Base-by-base conservation (phyloP, 2,797 vertebrate genomes). In the Enteromius viviparus region DNA sequence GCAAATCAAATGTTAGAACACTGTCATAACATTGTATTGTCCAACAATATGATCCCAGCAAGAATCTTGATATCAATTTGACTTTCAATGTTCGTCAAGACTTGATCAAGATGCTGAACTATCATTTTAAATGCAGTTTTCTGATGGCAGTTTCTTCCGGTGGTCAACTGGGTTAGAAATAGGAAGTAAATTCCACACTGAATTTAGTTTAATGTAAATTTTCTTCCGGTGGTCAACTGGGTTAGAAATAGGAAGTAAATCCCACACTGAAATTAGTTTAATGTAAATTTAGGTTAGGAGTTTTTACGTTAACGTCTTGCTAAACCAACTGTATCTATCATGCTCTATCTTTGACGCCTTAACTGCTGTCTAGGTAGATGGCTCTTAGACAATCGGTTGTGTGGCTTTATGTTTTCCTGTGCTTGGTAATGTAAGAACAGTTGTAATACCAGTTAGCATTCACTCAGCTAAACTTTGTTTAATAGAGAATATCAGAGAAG, bases 401-500 rank as follows among this genome's bases (percentile, higher is more conserved):
- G 34, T 37, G 34, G 34, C 6, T 32, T 49, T 78, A 19, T 42
- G 12, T 58, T 58, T n/a, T 76, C 34, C 21, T 76, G 34, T 40
- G 34, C 10, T 60, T 60, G 40, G 12, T 42, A 62, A 45, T 2
- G 23, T 58, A 47, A 45, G 7, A 71, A 45, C 26, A 23, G n/a
- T 8, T 47, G n/a, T 47, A 64, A 64, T 17, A 19, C 3, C 17
- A 65, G 26, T 64, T 3, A 34, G 29, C 17, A 34, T 32, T 65
- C 17, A 34, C 14, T 32, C 6, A 40, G 17, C 29, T 17, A 37
- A 78, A 9, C 19, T n/a, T 51, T 76, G 34, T 40, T 42, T 4
- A 2, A 65, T 14, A 23, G 21, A 32, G 21, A 51, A 51, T 12
- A 37, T 6, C 0, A 4, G 3, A 80, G 37, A 40, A 90, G 88